Evolutionary conservation across 2,888 invertebrate species (phyloP).

Genomic region (Drosophila mimetica): DNA sequence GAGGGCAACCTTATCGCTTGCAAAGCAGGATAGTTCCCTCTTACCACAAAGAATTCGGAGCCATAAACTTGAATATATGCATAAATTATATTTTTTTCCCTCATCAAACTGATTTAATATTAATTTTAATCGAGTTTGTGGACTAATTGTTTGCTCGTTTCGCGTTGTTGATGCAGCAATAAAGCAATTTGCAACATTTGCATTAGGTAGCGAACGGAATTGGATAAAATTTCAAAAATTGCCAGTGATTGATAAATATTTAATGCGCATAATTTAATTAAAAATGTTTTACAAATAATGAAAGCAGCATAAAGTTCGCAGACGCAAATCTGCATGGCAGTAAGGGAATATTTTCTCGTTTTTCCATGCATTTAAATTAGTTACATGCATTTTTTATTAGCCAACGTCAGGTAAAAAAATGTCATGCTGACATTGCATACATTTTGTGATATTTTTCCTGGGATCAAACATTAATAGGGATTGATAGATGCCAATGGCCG

Average conservation of each 20-base stretch:
- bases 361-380: slow-evolving; percentile 73
- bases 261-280: slow-evolving; percentile 68
- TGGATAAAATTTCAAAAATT: slow-evolving; percentile 12
- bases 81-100: slow-evolving; percentile 13
- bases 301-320: slow-evolving; percentile 46
- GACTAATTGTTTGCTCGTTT: slow-evolving; percentile 50
- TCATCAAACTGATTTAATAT: slow-evolving; percentile 8
- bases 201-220: slow-evolving; percentile 15
- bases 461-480: slow-evolving; percentile 13
- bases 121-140: slow-evolving; percentile 25
- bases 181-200: slow-evolving; percentile 55
- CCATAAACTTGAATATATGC: slow-evolving; percentile 32
- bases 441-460: slow-evolving; percentile 6
- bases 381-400: slow-evolving; percentile 61
- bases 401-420: slow-evolving; percentile 22
- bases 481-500: slow-evolving; percentile 9
- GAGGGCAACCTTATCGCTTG: slow-evolving; percentile 12
- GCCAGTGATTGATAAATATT: slow-evolving; percentile 43
- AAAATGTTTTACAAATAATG: slow-evolving; percentile 37
- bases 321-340: not conserved
- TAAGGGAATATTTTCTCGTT: slow-evolving; percentile 11
- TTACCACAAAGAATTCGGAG: not conserved
- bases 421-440: not conserved
- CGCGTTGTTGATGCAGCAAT: slow-evolving; percentile 13
- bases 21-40: not conserved